Evolutionary conservation across 1,140 invertebrate genomes (phyloP).

Genomic region (Pygmarrhopalites habei): DNA sequence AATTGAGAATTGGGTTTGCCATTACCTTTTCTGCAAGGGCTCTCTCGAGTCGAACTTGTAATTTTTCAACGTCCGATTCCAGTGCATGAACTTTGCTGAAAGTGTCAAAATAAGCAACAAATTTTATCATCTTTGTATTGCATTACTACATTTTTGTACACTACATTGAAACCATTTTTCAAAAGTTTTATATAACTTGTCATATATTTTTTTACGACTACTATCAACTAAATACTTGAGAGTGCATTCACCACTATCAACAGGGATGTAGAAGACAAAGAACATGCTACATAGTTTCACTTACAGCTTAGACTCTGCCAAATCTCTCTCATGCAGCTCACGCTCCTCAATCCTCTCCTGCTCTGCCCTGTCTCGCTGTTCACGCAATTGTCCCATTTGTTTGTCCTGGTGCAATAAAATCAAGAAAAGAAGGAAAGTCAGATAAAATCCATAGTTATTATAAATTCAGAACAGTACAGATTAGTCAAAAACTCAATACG

Average conservation of each 20-base stretch:
- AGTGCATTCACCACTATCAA: slow-evolving; percentile 70
- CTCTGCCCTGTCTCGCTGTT: slow-evolving; percentile 90
- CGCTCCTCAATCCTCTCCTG: slow-evolving; percentile 92
- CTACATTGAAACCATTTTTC: too few relatives aligned
- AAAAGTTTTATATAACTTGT: too few relatives aligned
- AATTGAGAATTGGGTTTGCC: too few relatives aligned
- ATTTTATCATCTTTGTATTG: slow-evolving; percentile 83
- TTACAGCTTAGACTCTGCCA: slow-evolving; percentile 92
- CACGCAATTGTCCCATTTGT: slow-evolving; percentile 83
- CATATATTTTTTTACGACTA: too few relatives aligned
- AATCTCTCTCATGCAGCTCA: slow-evolving; percentile 84
- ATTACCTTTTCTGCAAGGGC: slow-evolving; percentile 72
- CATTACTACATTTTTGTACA: too few relatives aligned
- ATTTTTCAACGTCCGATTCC: slow-evolving; percentile 83
- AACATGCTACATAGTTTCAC: slow-evolving; percentile 83
- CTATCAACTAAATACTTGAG: too few relatives aligned
- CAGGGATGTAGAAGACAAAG: slow-evolving; percentile 80
- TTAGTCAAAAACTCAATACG: too few relatives aligned
- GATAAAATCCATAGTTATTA: too few relatives aligned
- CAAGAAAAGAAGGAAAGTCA: too few relatives aligned
- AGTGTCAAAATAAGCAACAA: too few relatives aligned
- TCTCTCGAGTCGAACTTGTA: slow-evolving; percentile 74
- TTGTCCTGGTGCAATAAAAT: too few relatives aligned
- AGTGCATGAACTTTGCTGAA: slow-evolving; percentile 69
- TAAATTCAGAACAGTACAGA: too few relatives aligned